Evolutionary conservation across 64 coral and sea anemone species (phyloP).

Genomic region (Exaiptasia diaphana): DNA sequence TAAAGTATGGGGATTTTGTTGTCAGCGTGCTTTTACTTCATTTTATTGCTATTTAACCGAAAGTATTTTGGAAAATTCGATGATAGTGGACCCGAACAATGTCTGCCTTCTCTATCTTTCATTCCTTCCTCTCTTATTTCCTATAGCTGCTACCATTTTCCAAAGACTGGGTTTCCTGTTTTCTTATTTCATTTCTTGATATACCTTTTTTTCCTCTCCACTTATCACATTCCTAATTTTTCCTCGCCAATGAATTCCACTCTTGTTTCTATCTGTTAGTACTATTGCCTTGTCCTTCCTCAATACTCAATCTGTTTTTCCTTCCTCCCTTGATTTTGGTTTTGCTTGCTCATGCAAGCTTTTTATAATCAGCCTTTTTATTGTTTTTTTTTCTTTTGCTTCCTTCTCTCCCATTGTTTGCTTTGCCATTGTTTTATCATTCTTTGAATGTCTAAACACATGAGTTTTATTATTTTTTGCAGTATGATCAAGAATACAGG

Average conservation of each 20-base stretch:
- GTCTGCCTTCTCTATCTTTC: not conserved
- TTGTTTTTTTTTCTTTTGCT: not conserved
- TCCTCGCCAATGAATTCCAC: not conserved
- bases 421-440: not conserved
- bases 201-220: not conserved
- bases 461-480: not conserved
- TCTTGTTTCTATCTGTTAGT: not conserved
- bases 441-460: not conserved
- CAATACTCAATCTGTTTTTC: not conserved
- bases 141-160: not conserved
- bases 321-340: not conserved
- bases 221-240: not conserved
- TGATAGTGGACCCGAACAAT: no score
- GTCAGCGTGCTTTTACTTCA: no score
- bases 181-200: not conserved
- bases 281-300: not conserved
- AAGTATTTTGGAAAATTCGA: no score
- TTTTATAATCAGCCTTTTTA: not conserved
- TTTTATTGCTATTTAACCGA: no score
- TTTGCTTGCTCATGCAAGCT: not conserved
- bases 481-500: constrained; percentile 90
- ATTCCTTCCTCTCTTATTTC: not conserved
- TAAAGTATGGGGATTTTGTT: not conserved
- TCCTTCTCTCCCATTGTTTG: no score
- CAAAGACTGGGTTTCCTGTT: not conserved